These are phyloP conservation scores for Drosophila baimaii DNA, from an alignment of 1,140 invertebrate genomes.

Conservation along the genomic window DNA sequence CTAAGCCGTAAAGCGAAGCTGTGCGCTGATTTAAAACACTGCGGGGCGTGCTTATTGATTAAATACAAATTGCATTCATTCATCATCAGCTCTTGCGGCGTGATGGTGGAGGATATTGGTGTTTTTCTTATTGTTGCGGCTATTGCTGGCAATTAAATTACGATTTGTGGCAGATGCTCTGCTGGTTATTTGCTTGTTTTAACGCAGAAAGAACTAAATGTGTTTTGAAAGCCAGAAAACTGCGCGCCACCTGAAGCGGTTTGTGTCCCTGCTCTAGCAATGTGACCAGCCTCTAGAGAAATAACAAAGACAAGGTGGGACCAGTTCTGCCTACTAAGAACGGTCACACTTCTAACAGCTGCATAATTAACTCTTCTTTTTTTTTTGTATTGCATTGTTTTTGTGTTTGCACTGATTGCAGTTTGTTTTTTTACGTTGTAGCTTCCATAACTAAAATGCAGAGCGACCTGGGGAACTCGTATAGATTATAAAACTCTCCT, in stretches of 20 bases:
- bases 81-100: constrained; percentile 57
- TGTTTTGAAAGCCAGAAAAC: constrained; percentile 3
- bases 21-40: constrained; percentile 82
- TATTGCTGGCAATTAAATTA: constrained; percentile 73
- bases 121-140: constrained; percentile 34
- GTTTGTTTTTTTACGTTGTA: constrained; percentile 6
- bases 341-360: constrained; percentile 13
- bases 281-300: background rate
- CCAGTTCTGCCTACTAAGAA: background rate
- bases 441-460: background rate
- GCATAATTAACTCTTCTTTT: constrained; percentile 5
- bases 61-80: constrained; percentile 82
- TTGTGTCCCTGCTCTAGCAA: background rate
- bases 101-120: constrained; percentile 21
- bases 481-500: background rate
- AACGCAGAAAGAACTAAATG: background rate
- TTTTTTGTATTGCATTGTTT: constrained; percentile 13
- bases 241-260: background rate
- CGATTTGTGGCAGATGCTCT: constrained; percentile 56
- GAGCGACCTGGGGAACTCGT: background rate
- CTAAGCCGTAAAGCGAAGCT: constrained; percentile 80
- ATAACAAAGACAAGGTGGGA: background rate
- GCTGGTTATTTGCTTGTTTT: constrained; percentile 29
- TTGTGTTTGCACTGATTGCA: constrained; percentile 3
- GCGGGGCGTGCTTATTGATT: constrained; percentile 81